Base-by-base conservation (phyloP, 2,113 vertebrate genomes). In the Machaerirhynchus nigripectus region DNA sequence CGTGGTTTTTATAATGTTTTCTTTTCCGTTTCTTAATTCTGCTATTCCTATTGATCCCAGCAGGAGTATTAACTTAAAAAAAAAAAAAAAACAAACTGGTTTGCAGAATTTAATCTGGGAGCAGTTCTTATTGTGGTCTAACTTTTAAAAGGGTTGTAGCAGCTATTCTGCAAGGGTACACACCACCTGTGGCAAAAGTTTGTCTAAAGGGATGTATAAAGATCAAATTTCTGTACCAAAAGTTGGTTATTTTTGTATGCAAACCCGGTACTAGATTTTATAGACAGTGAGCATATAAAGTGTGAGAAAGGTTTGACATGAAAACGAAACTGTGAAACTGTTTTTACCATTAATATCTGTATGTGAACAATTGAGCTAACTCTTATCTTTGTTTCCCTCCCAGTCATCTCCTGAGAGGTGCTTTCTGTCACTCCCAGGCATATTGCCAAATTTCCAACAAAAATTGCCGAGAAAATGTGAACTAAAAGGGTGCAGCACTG, bases 401-500 rank as follows among this genome's bases (percentile, higher is more conserved):
- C 46, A 53, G 53, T 22, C 39, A 37, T 65, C 42, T 95, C 79
- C 42, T 30, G 50, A 8, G 63, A 86, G 76, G 56, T 87, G 35
- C 47, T 95, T 89, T 78, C 79, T 77, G 64, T 63, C 15, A 0
- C 64, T 90, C 59, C 30, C 42, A 70, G 73, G 89, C 83, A 70
- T 0, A 7, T 8, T 71, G 88, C 71, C 87, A 82, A 59, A n/a
- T 61, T 83, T 16, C 4, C 22, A 47, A 27, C 56, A 77, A 59
- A 61, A 44, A 31, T 50, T 46, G 55, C 37, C 3, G 15, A 74
- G 76, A 86, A 83, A 74, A 74, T 1, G 30, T 8, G 76, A 90
- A 87, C 63, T 35, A 44, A 84, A 90, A 91, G 84, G 50, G 64
- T 8, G 78, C 67, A 94, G 88, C 79, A 8, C 44, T 69, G 90